Conservation (phyloP, 2,888 invertebrate species). For the Noctua janthina region DNA sequence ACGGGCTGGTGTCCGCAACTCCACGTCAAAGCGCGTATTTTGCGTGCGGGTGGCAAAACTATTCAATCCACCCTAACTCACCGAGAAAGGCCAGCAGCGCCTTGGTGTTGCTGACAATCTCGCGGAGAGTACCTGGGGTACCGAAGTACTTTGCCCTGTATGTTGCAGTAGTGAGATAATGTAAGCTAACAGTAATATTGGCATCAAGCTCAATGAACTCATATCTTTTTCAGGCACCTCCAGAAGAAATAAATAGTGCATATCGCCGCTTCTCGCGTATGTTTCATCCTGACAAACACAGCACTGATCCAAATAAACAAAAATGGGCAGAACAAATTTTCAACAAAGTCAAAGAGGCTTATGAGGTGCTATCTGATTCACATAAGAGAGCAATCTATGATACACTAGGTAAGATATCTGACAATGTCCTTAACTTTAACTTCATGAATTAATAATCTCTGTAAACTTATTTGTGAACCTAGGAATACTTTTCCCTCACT, state of each 20-base stretch:
- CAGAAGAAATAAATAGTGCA: slow-evolving; percentile 97
- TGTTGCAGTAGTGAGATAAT: neutral
- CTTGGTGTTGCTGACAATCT: too few relatives aligned
- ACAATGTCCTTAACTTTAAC: neutral
- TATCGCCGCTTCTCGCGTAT: slow-evolving; percentile 97
- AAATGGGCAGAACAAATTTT: slow-evolving; percentile 98
- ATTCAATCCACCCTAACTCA: too few relatives aligned
- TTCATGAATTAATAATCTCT: neutral
- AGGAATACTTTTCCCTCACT: neutral
- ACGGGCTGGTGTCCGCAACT: too few relatives aligned
- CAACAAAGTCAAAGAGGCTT: slow-evolving; percentile 97
- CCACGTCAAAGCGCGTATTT: too few relatives aligned
- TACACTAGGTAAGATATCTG: slow-evolving; percentile 86
- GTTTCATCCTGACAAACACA: slow-evolving; percentile 99
- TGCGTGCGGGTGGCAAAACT: too few relatives aligned
- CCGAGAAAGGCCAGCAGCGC: too few relatives aligned
- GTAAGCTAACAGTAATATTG: neutral
- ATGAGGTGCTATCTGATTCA: slow-evolving; percentile 98
- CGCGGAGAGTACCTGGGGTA: too few relatives aligned
- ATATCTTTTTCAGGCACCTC: slow-evolving; percentile 93
- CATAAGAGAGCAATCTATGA: slow-evolving; percentile 99
- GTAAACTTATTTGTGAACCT: neutral
- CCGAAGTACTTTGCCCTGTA: too few relatives aligned
- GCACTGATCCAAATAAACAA: slow-evolving; percentile 94
- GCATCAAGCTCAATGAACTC: neutral